Evolutionary conservation across 2,113 vertebrate genomes (phyloP).

Genomic region (Perognathus longimembris): DNA sequence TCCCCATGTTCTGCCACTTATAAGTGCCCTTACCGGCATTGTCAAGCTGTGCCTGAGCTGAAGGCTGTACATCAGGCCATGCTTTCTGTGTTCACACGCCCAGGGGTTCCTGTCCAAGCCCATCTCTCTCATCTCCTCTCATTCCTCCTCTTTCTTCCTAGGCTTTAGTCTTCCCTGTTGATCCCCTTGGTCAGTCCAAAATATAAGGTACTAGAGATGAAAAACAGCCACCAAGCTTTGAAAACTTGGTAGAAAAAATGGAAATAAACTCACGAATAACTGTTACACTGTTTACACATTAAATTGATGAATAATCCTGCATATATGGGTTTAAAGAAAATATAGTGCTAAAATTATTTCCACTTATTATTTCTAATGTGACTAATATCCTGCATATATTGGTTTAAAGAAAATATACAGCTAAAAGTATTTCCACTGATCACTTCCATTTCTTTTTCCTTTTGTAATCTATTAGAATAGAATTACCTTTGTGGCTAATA

Average conservation of each 20-base stretch:
- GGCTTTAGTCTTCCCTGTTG: neutral
- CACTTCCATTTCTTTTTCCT: neutral
- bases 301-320: neutral
- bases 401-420: slow-evolving; percentile 5
- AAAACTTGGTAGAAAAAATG: slow-evolving; percentile 15
- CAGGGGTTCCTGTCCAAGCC: neutral
- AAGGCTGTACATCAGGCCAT: neutral
- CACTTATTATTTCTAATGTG: too few relatives aligned
- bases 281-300: neutral
- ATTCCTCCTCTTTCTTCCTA: neutral
- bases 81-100: neutral
- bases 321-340: slow-evolving; percentile 9
- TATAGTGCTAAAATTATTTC: neutral
- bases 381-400: neutral
- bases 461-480: neutral
- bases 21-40: neutral
- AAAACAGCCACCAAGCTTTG: neutral
- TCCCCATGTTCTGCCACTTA: neutral
- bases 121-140: neutral
- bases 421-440: neutral
- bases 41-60: neutral
- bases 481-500: neutral
- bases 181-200: neutral
- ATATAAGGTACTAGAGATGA: neutral
- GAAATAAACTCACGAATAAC: neutral